Percentiles rank a stretch among this genome's conserved stretches.
Conservation (phyloP, 2,797 vertebrate genomes). For the Characodon lateralis region DNA sequence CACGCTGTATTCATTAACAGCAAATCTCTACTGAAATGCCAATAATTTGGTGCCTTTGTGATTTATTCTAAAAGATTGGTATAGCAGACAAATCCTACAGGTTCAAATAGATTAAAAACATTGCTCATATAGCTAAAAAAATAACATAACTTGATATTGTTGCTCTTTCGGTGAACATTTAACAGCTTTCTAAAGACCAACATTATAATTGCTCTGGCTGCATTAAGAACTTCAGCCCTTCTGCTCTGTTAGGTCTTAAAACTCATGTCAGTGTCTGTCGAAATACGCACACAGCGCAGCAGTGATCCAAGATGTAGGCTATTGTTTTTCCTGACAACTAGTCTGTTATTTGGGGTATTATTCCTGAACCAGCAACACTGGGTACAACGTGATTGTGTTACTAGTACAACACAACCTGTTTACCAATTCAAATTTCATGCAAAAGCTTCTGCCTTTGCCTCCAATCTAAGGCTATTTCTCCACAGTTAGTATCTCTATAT, state of each 20-base stretch:
- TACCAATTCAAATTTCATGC: conserved; percentile 25
- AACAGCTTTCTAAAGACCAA: no score
- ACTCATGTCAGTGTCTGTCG: background rate
- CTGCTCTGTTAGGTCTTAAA: background rate
- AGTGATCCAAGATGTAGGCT: conserved; percentile 1
- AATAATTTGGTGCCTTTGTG: background rate
- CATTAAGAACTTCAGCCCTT: background rate
- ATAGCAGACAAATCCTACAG: background rate
- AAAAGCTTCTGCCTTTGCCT: conserved; percentile 17
- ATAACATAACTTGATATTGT: background rate
- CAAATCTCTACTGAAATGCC: background rate
- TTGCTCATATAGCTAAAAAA: background rate
- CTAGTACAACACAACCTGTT: background rate
- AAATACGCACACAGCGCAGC: background rate
- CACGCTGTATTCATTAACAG: background rate
- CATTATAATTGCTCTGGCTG: background rate
- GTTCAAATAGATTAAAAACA: background rate
- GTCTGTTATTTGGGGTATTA: background rate
- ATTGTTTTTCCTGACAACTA: background rate
- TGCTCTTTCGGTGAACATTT: background rate
- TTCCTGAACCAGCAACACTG: background rate
- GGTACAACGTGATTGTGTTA: background rate
- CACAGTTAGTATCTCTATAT: conserved; percentile 31
- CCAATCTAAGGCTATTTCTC: conserved; percentile 14
- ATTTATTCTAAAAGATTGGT: background rate